Percentiles rank a stretch among this genome's conserved stretches.
Evolutionary conservation across 2,113 vertebrate genomes (phyloP).

Genomic region (Pseudois nayaur): DNA sequence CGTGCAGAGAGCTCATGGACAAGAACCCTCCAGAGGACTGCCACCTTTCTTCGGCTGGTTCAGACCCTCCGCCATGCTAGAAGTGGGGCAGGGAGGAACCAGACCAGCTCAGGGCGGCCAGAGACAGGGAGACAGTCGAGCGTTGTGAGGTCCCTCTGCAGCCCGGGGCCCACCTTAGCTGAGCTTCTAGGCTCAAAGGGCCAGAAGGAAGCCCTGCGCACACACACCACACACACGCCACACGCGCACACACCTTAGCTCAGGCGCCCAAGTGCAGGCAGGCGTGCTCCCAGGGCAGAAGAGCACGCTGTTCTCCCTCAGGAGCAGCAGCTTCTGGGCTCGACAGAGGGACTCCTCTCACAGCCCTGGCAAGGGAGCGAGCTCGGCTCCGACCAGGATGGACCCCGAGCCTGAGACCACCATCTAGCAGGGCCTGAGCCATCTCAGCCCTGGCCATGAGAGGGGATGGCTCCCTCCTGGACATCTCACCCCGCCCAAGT

Average conservation of each 20-base stretch:
- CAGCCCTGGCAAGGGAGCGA: background rate
- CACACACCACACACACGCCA: background rate
- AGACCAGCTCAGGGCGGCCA: background rate
- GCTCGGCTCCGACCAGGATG: background rate
- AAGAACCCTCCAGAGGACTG: background rate
- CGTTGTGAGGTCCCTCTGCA: background rate
- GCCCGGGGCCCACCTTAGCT: background rate
- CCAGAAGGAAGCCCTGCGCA: background rate
- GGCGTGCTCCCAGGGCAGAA: background rate
- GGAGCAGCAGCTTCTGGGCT: conserved; percentile 46
- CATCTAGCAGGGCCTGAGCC: background rate
- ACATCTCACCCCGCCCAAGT: too few relatives aligned
- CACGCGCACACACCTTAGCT: background rate
- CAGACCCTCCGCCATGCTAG: background rate
- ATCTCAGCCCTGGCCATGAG: background rate
- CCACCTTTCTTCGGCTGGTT: background rate
- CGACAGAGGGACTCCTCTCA: background rate
- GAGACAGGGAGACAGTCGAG: background rate
- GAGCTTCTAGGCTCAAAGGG: background rate
- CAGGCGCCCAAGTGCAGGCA: background rate
- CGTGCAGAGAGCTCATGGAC: background rate
- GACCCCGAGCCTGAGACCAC: background rate
- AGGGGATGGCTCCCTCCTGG: background rate
- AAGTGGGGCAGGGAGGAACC: background rate
- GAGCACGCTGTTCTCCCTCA: background rate